Evolutionary conservation across 2,888 invertebrate genomes (phyloP).

Genomic region (Limnephilus rhombicus): DNA sequence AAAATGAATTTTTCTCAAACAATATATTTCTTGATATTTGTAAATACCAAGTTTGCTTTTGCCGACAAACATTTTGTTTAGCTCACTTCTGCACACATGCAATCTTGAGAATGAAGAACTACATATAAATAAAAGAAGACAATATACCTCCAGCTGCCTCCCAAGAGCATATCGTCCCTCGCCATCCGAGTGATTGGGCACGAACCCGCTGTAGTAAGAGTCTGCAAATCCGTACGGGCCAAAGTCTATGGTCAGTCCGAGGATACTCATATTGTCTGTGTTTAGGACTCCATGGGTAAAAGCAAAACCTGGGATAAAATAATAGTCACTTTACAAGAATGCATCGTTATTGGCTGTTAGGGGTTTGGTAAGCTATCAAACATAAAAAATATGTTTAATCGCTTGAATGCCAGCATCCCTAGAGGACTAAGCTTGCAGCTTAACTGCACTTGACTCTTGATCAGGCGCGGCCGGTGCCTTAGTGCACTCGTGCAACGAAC

Average conservation of each 20-base stretch:
- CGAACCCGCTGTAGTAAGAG: conserved; percentile 79
- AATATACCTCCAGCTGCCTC: conserved; percentile 79
- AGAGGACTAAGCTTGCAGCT: too few relatives aligned
- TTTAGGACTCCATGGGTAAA: conserved; percentile 82
- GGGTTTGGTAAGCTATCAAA: not conserved
- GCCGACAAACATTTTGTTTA: too few relatives aligned
- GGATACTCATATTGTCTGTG: conserved; percentile 81
- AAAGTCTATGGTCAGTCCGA: conserved; percentile 82
- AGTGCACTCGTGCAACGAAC: too few relatives aligned
- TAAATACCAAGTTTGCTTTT: too few relatives aligned
- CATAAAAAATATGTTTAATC: conserved; percentile 9
- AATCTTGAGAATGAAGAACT: too few relatives aligned
- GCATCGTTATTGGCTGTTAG: not conserved
- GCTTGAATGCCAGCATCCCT: too few relatives aligned
- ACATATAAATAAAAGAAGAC: not conserved
- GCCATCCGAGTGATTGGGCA: conserved; percentile 82
- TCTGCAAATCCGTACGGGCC: conserved; percentile 84
- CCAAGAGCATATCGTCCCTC: conserved; percentile 79
- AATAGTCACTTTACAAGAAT: not conserved
- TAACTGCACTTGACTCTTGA: too few relatives aligned
- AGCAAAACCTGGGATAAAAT: conserved; percentile 71
- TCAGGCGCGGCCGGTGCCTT: too few relatives aligned
- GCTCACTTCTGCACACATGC: too few relatives aligned
- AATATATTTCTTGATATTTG: too few relatives aligned
- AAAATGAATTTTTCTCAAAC: too few relatives aligned